Conservation (phyloP, 2,797 vertebrate species). For the Sebastes taczanowskii region DNA sequence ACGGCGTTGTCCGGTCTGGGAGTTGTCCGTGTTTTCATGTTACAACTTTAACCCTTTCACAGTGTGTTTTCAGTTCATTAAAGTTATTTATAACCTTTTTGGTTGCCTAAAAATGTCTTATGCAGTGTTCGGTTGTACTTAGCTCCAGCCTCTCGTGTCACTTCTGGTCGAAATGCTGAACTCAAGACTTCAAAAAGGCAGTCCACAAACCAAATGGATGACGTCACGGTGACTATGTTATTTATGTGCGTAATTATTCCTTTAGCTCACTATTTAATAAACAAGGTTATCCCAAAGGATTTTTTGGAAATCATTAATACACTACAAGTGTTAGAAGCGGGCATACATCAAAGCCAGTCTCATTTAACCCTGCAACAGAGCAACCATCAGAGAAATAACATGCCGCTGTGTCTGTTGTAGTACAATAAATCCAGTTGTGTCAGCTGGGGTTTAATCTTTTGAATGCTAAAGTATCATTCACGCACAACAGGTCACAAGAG, state of each 20-base stretch:
- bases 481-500: conserved; percentile 48
- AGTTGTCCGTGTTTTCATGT: rapidly evolving
- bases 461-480: conserved; percentile 30
- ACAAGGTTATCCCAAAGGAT: background rate
- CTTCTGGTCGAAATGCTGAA: too few relatives aligned
- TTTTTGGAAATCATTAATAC: background rate
- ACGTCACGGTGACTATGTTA: too few relatives aligned
- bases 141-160: too few relatives aligned
- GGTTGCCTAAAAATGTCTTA: too few relatives aligned
- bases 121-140: too few relatives aligned
- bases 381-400: conserved; percentile 1
- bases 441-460: conserved; percentile 9
- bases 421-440: conserved; percentile 37
- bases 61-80: too few relatives aligned
- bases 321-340: background rate
- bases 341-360: background rate
- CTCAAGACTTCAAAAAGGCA: too few relatives aligned
- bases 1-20: too few relatives aligned
- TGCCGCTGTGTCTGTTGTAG: background rate
- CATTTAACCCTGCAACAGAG: background rate
- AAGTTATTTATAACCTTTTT: too few relatives aligned
- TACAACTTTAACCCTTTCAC: too few relatives aligned
- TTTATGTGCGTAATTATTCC: background rate
- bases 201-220: too few relatives aligned
- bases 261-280: background rate